phyloP scores from a whole-genome alignment of 2,113 vertebrate genomes.

The Tonatia bakeri region DNA sequence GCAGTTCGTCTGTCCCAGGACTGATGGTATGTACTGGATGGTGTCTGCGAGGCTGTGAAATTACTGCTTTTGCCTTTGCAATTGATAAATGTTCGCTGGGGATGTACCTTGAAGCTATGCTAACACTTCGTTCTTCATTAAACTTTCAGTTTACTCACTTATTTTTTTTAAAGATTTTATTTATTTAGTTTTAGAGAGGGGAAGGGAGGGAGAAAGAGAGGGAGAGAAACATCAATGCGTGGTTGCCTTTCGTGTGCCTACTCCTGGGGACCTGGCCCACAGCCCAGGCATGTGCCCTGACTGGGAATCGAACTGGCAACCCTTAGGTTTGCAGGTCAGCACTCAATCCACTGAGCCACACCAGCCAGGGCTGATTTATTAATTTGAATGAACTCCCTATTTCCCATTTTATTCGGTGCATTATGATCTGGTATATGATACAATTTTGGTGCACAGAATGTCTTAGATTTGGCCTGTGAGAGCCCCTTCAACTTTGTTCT shows the following conservation, averaged over 20 bases:
- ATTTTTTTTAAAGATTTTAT: not conserved
- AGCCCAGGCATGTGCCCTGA: too few species aligned
- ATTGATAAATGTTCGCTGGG: not conserved
- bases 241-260: too few species aligned
- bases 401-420: not conserved
- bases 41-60: not conserved
- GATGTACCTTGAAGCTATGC: not conserved
- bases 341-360: too few species aligned
- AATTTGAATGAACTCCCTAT: not conserved
- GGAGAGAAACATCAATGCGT: too few species aligned
- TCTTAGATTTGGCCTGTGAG: not conserved
- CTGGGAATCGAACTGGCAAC: too few species aligned
- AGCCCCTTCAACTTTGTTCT: not conserved
- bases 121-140: not conserved
- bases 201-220: too few species aligned
- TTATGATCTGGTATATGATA: not conserved
- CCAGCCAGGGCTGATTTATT: not conserved
- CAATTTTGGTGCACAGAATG: not conserved
- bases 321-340: too few species aligned
- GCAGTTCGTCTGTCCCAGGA: not conserved
- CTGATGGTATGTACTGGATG: not conserved
- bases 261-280: too few species aligned
- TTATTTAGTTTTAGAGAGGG: too few species aligned
- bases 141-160: not conserved
- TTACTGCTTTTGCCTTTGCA: not conserved